Evolutionary conservation across 2,888 invertebrate species (phyloP).

Genomic region (Amiota communis): DNA sequence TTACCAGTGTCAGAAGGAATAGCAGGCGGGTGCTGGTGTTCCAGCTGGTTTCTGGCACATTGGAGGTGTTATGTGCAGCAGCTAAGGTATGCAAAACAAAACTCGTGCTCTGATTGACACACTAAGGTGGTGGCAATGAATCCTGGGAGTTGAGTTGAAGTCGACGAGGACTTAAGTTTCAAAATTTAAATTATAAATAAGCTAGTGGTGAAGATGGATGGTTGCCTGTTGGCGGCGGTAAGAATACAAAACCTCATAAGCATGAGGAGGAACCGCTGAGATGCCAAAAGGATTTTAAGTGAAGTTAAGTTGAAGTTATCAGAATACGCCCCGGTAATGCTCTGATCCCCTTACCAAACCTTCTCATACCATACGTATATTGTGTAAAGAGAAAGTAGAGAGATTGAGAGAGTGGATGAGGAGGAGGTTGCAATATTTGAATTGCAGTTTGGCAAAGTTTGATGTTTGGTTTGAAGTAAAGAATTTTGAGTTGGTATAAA

Average conservation of each 20-base stretch:
- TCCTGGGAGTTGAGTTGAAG: not conserved
- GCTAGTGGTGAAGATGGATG: constrained; percentile 34
- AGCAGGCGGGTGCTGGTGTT: no score
- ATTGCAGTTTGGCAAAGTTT: constrained; percentile 46
- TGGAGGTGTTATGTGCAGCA: not conserved
- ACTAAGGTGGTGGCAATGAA: no score
- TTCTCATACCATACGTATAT: constrained; percentile 3
- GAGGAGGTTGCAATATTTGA: constrained; percentile 45
- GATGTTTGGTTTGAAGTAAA: constrained; percentile 4
- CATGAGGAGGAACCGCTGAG: constrained; percentile 43
- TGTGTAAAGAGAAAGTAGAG: not conserved
- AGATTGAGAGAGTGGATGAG: not conserved
- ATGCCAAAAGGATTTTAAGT: constrained; percentile 65
- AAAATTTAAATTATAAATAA: constrained; percentile 66
- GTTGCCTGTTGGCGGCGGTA: not conserved
- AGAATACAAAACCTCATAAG: constrained; percentile 66
- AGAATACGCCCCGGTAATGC: constrained; percentile 34
- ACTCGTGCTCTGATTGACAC: no score
- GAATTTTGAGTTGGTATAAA: constrained; percentile 29
- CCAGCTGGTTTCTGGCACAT: not conserved
- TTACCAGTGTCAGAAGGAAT: no score
- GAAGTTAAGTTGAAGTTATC: constrained; percentile 58
- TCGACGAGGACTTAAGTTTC: constrained; percentile 48
- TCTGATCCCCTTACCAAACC: constrained; percentile 53
- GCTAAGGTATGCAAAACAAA: not conserved